Conservation (phyloP, 1,140 invertebrate species). For the Neotoxoptera formosana region DNA sequence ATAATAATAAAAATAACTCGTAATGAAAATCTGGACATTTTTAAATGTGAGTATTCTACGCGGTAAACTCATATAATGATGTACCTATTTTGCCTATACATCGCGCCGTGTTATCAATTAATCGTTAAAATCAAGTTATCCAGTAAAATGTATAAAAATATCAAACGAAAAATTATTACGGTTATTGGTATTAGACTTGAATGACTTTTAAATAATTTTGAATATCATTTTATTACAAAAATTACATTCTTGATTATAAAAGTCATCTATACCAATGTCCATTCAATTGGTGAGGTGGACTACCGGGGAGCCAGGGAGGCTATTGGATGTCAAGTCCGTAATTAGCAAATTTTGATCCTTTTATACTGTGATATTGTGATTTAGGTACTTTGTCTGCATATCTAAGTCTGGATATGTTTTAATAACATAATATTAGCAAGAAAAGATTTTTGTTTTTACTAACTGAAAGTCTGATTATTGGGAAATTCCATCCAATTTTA, state of each 20-base stretch:
- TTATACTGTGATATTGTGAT: background rate
- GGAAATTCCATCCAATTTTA: too few relatives aligned
- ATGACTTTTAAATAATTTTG: background rate
- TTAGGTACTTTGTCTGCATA: background rate
- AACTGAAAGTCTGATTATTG: too few relatives aligned
- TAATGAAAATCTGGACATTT: background rate
- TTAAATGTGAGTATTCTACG: background rate
- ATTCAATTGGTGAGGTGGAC: background rate
- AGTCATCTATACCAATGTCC: background rate
- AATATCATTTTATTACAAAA: background rate
- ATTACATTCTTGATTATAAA: too few relatives aligned
- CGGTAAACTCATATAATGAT: background rate
- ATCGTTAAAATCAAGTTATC: background rate
- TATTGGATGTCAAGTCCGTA: too few relatives aligned
- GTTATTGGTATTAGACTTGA: background rate
- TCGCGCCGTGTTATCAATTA: background rate
- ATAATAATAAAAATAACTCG: background rate
- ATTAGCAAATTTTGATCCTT: background rate
- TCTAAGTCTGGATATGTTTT: background rate
- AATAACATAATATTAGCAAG: too few relatives aligned
- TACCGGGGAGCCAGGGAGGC: background rate
- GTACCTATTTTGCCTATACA: conserved; percentile 1
- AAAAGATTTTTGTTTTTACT: too few relatives aligned
- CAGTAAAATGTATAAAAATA: background rate
- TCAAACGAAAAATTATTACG: background rate